Conservation (phyloP, 2,888 invertebrate genomes). For the Ochropacha duplaris region DNA sequence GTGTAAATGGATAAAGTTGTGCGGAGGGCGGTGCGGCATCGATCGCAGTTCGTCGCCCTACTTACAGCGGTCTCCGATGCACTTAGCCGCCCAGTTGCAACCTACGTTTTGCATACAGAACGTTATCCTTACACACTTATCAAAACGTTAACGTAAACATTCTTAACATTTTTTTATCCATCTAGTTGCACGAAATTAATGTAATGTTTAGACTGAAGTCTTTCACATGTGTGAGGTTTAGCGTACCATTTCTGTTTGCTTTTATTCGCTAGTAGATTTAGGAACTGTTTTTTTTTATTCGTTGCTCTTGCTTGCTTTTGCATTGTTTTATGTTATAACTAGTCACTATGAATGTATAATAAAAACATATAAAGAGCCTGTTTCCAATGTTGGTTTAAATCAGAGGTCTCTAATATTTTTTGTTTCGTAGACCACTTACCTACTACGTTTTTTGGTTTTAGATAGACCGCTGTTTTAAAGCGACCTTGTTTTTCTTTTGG, state of each 20-base stretch:
- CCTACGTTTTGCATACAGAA: conserved; percentile 52
- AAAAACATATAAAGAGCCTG: not conserved
- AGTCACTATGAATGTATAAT: not conserved
- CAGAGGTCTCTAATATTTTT: too few relatives aligned
- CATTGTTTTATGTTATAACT: not conserved
- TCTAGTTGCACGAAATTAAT: not conserved
- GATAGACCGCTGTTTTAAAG: too few relatives aligned
- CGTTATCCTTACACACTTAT: conserved; percentile 20
- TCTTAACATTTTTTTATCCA: not conserved
- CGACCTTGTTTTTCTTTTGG: too few relatives aligned
- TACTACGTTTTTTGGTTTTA: too few relatives aligned
- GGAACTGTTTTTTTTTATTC: not conserved
- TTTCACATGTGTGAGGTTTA: not conserved
- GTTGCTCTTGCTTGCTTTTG: not conserved
- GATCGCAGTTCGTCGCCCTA: conserved; percentile 82
- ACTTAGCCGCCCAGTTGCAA: conserved; percentile 64
- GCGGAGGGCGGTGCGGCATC: conserved; percentile 72
- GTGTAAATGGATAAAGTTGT: conserved; percentile 80
- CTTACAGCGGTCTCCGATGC: conserved; percentile 75
- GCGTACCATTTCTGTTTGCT: not conserved
- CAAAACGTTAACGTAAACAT: not conserved
- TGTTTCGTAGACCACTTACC: too few relatives aligned
- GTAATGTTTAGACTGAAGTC: not conserved
- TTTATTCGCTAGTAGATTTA: not conserved
- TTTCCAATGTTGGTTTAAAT: not conserved